Evolutionary conservation across 2,113 vertebrate genomes (phyloP).

Genomic region (Urocolius indicus): DNA sequence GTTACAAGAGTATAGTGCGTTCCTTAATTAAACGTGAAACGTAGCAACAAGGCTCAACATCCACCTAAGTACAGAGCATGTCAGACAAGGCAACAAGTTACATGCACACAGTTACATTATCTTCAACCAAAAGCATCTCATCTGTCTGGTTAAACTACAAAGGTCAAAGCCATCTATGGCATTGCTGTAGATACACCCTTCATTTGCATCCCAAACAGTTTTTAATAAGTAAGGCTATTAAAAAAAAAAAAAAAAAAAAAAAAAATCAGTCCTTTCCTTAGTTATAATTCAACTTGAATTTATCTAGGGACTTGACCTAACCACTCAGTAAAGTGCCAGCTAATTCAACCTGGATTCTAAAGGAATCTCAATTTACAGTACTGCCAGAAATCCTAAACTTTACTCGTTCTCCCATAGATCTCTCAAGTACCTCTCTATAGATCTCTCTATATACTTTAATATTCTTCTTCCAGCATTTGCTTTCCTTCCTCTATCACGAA

Average conservation of each 20-base stretch:
- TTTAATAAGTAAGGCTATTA: not conserved
- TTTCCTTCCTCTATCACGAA: not conserved
- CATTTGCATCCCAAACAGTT: not conserved
- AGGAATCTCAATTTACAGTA: not conserved
- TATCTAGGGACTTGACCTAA: not conserved
- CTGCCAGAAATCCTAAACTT: not conserved
- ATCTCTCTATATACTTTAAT: not conserved
- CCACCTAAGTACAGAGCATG: not conserved
- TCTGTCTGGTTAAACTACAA: not conserved
- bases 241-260: too few relatives aligned
- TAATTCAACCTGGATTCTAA: not conserved
- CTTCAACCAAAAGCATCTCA: conserved; percentile 1
- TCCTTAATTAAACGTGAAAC: not conserved
- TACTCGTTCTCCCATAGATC: not conserved
- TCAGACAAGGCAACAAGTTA: not conserved
- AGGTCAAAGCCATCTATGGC: not conserved
- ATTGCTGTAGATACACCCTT: not conserved
- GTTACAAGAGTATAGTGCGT: not conserved
- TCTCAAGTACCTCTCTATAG: too few relatives aligned
- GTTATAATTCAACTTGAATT: not conserved
- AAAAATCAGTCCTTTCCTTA: not conserved
- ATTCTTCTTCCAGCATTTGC: not conserved
- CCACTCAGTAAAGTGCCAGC: not conserved
- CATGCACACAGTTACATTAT: not conserved
- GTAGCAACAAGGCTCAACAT: not conserved